Conservation (phyloP, 2,888 invertebrate species). For the Abrostola triplasia region DNA sequence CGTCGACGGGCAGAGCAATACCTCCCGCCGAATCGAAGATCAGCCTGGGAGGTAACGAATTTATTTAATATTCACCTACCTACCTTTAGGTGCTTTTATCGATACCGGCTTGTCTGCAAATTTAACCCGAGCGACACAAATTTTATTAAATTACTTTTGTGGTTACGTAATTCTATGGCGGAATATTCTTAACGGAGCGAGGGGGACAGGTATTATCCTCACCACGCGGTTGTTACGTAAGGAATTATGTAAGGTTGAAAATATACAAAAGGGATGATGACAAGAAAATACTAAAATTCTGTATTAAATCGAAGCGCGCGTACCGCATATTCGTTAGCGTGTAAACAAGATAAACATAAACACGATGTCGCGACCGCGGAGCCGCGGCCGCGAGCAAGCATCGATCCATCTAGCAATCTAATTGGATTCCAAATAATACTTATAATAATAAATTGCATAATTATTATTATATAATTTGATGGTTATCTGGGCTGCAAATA, state of each 20-base stretch:
- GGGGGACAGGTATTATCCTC: conserved; percentile 49
- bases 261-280: conserved; percentile 59
- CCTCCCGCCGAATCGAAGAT: not conserved
- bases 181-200: conserved; percentile 44
- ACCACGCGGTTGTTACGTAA: conserved; percentile 80
- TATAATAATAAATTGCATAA: conserved; percentile 50
- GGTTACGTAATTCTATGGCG: conserved; percentile 59
- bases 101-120: conserved; percentile 28
- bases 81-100: not conserved
- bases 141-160: conserved; percentile 43
- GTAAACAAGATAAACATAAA: conserved; percentile 58
- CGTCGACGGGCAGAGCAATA: conserved; percentile 13
- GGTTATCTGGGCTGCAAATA: conserved; percentile 16
- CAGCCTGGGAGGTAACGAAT: conserved; percentile 38
- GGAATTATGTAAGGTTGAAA: conserved; percentile 72
- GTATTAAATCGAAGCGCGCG: conserved; percentile 38
- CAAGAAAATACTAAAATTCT: conserved; percentile 28
- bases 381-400: conserved; percentile 22
- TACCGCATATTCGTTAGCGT: conserved; percentile 32
- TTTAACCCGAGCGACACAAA: conserved; percentile 37
- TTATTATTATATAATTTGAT: conserved; percentile 46
- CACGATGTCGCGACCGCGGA: conserved; percentile 31
- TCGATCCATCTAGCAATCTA: conserved; percentile 29
- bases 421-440: conserved; percentile 16
- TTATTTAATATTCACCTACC: not conserved